phyloP scores from a whole-genome alignment of 2,888 invertebrate genomes.

The Nephrotoma guestfalica region DNA sequence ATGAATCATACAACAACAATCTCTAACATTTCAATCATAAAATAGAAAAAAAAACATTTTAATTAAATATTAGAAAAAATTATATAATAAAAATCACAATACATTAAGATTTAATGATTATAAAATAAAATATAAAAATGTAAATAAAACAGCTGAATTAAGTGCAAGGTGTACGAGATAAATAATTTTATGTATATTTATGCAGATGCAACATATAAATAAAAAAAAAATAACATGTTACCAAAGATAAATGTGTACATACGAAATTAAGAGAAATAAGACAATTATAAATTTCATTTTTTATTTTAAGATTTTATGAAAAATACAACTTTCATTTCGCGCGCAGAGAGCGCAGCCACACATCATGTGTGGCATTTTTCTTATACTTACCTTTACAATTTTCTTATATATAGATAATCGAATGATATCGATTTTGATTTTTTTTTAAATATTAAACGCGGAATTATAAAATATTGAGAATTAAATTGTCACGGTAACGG shows the following conservation, averaged over 20 bases:
- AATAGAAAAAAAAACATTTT: background rate
- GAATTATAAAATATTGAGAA: background rate
- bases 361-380: background rate
- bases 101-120: background rate
- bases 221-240: background rate
- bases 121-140: background rate
- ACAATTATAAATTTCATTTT: background rate
- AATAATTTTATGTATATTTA: background rate
- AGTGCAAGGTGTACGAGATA: background rate
- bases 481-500: background rate
- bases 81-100: background rate
- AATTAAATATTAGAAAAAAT: background rate
- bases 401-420: background rate
- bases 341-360: background rate
- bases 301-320: background rate
- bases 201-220: background rate
- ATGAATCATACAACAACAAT: background rate
- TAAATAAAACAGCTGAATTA: background rate
- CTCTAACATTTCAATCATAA: background rate
- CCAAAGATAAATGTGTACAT: background rate
- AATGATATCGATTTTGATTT: background rate
- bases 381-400: background rate
- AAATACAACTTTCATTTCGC: background rate
- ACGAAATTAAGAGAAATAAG: background rate
- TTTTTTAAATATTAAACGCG: background rate